These are phyloP conservation scores for Phataginus tetradactyla DNA, from an alignment of 2,797 vertebrate species.

Conservation along the genomic window DNA sequence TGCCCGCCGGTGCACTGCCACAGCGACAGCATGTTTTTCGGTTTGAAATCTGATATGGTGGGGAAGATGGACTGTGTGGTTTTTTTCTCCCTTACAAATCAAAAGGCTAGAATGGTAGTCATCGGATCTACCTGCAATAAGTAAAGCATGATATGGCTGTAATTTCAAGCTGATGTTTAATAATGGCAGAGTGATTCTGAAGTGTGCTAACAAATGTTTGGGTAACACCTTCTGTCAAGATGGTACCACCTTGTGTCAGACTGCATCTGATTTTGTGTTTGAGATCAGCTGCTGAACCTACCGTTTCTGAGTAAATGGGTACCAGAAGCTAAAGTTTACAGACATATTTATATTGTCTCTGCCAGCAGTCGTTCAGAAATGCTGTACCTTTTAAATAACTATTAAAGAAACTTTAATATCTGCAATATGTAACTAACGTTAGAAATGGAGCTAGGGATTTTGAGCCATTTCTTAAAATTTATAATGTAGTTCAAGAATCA, in stretches of 20 bases:
- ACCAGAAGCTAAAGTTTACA: slow-evolving; percentile 16
- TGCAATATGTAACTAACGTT: not conserved
- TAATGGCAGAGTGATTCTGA: not conserved
- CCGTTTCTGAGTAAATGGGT: not conserved
- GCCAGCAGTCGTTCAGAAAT: slow-evolving; percentile 30
- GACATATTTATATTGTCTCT: slow-evolving; percentile 24
- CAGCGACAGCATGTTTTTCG: not conserved
- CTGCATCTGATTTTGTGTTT: not conserved
- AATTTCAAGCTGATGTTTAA: slow-evolving; percentile 29
- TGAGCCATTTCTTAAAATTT: slow-evolving; percentile 32
- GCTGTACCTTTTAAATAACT: not conserved
- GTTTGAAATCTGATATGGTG: slow-evolving; percentile 3
- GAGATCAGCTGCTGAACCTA: not conserved
- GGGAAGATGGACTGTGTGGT: not conserved
- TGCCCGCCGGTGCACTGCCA: slow-evolving; percentile 43
- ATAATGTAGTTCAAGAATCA: slow-evolving; percentile 20
- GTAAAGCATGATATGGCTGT: not conserved
- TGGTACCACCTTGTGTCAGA: not conserved
- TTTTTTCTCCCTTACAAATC: not conserved
- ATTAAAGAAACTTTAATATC: slow-evolving; percentile 40
- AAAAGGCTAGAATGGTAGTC: slow-evolving; percentile 34
- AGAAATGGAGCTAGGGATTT: not conserved
- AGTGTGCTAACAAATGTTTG: not conserved
- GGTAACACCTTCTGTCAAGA: not conserved
- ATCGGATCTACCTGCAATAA: not conserved